Conservation (phyloP, 2,888 invertebrate species). For the Caenorhabditis sp. region DNA sequence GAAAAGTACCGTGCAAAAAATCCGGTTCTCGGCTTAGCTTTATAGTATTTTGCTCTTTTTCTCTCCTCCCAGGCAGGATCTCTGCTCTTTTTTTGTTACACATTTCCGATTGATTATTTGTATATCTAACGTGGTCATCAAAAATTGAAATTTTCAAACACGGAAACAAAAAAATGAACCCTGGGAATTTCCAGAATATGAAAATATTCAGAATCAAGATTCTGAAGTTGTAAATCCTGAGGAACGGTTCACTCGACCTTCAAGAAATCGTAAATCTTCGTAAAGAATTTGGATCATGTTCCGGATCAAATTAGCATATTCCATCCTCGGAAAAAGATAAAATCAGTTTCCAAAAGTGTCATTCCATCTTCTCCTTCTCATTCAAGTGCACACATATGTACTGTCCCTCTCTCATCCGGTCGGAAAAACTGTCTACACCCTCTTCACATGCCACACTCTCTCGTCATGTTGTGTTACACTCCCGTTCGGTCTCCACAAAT, state of each 20-base stretch:
- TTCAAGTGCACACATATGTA: conserved; percentile 1
- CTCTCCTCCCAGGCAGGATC: conserved; percentile 6
- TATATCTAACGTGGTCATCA: neutral
- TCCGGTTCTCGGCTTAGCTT: neutral
- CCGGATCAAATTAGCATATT: neutral
- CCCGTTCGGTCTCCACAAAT: neutral
- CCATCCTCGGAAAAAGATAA: neutral
- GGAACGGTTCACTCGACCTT: no score
- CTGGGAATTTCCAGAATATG: no score
- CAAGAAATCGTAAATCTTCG: no score
- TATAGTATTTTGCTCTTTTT: neutral
- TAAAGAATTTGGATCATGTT: neutral
- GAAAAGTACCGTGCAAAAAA: neutral
- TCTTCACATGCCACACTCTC: neutral
- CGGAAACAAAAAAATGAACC: no score
- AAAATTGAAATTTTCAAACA: no score
- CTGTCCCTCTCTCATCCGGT: conserved; percentile 6
- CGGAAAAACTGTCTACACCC: neutral
- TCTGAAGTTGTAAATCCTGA: no score
- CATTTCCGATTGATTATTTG: neutral
- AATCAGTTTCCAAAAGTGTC: conserved; percentile 2
- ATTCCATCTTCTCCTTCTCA: neutral
- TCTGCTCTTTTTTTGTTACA: neutral
- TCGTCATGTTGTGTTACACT: conserved; percentile 4
- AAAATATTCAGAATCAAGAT: no score